Evolutionary conservation across 1,140 invertebrate species (phyloP).

Genomic region (Paraescarpia echinospica): DNA sequence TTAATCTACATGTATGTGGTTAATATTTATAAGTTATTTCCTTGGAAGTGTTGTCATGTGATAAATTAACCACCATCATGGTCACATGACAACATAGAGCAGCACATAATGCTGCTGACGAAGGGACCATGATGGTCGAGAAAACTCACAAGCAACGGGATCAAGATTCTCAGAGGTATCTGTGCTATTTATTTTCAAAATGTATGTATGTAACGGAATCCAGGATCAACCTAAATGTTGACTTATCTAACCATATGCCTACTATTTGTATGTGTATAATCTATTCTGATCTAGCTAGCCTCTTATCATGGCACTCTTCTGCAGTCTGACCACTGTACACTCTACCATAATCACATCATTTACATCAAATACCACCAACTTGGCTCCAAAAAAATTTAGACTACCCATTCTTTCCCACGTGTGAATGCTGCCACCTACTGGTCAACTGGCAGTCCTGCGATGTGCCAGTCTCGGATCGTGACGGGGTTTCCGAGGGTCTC

Average conservation of each 20-base stretch:
- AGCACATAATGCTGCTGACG: too few species aligned
- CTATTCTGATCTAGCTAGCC: not conserved
- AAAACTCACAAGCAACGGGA: too few species aligned
- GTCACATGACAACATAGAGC: too few species aligned
- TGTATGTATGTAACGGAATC: not conserved
- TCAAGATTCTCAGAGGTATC: too few species aligned
- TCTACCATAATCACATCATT: too few species aligned
- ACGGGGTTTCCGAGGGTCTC: slow-evolving; percentile 55
- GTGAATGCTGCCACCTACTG: slow-evolving; percentile 37
- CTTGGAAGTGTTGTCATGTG: too few species aligned
- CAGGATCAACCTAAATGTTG: too few species aligned
- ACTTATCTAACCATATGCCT: not conserved
- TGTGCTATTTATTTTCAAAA: too few species aligned
- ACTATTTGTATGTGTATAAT: not conserved
- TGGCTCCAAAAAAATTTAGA: not conserved
- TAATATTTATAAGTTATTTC: not conserved
- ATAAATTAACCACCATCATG: too few species aligned
- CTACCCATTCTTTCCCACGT: not conserved
- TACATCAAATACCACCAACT: too few species aligned
- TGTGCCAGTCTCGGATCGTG: slow-evolving; percentile 58
- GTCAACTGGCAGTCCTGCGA: slow-evolving; percentile 57
- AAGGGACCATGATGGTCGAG: too few species aligned
- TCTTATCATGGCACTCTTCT: not conserved
- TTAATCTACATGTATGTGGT: not conserved
- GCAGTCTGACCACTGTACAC: not conserved